These are phyloP conservation scores for Drosophila pandora DNA, from an alignment of 1,140 invertebrate genomes.

Conservation along the genomic window DNA sequence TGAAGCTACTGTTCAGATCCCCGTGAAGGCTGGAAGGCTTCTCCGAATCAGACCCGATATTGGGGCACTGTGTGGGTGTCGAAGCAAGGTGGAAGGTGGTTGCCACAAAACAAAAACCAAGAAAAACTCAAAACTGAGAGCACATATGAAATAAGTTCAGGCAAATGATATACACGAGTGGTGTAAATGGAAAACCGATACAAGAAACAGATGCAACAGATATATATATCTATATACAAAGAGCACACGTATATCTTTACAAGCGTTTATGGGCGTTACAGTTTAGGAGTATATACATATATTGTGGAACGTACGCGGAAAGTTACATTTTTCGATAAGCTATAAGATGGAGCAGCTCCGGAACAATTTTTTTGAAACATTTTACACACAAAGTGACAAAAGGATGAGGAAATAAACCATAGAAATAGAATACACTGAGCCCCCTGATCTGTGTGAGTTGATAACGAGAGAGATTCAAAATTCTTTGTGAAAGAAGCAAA, in stretches of 20 bases:
- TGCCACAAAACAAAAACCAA: constrained; percentile 15
- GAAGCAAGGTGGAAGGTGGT: constrained; percentile 4
- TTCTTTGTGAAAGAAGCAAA: constrained; percentile 75
- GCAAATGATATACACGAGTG: constrained; percentile 43
- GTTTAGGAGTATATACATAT: constrained; percentile 38
- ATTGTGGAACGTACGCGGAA: constrained; percentile 27
- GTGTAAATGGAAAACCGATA: constrained; percentile 18
- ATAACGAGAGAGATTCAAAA: constrained; percentile 51
- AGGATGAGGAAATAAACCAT: constrained; percentile 12
- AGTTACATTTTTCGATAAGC: constrained; percentile 26
- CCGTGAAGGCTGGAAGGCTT: not conserved
- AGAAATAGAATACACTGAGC: constrained; percentile 1
- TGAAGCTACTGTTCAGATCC: not conserved
- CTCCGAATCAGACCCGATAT: constrained; percentile 1
- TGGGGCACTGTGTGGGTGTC: not conserved
- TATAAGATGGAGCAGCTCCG: constrained; percentile 14
- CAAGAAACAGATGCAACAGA: constrained; percentile 22
- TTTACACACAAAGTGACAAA: constrained; percentile 24
- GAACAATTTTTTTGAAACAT: constrained; percentile 25
- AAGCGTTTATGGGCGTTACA: constrained; percentile 40
- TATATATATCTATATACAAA: constrained; percentile 30
- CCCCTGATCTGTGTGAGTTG: constrained; percentile 46
- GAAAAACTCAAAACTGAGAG: constrained; percentile 40
- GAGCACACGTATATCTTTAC: constrained; percentile 29
- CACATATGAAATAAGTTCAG: constrained; percentile 54